These are phyloP conservation scores for Ethmia dodecea DNA, from an alignment of 2,888 invertebrate genomes.

Conservation along the genomic window DNA sequence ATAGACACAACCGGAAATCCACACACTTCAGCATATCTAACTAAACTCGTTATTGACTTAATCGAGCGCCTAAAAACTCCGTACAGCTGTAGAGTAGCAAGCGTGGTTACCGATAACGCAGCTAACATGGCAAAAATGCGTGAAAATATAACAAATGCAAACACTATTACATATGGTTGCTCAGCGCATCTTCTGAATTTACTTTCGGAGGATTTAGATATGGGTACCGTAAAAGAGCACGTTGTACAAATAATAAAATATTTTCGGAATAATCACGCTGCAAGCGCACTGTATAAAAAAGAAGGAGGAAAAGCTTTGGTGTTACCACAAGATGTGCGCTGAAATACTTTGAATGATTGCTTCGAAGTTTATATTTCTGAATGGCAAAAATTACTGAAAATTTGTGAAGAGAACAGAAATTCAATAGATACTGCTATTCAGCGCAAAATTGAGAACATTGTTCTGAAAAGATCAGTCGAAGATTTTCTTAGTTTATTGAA, in stretches of 20 bases:
- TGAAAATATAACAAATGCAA: not conserved
- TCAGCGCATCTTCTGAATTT: constrained; percentile 3
- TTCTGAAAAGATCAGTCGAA: constrained; percentile 3
- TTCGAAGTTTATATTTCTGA: constrained; percentile 1
- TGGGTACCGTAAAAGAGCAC: not conserved
- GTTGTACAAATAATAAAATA: constrained; percentile 3
- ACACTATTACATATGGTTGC: not conserved
- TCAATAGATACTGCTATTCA: not conserved
- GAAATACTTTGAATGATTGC: constrained; percentile 10
- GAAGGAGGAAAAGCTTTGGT: constrained; percentile 14
- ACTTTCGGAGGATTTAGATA: not conserved
- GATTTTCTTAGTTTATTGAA: constrained; percentile 1
- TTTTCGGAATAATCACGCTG: constrained; percentile 1
- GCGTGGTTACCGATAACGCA: no score
- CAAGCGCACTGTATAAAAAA: constrained; percentile 11
- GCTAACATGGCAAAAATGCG: no score
- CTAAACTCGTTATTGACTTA: no score
- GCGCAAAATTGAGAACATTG: constrained; percentile 1
- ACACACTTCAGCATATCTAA: no score
- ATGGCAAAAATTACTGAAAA: constrained; percentile 3
- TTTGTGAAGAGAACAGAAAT: constrained; percentile 3
- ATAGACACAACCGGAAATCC: no score
- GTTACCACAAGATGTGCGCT: constrained; percentile 13
- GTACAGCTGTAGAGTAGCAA: no score
- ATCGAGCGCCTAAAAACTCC: no score